phyloP scores from a whole-genome alignment of 2,113 vertebrate genomes.

The Microtus ochrogaster region DNA sequence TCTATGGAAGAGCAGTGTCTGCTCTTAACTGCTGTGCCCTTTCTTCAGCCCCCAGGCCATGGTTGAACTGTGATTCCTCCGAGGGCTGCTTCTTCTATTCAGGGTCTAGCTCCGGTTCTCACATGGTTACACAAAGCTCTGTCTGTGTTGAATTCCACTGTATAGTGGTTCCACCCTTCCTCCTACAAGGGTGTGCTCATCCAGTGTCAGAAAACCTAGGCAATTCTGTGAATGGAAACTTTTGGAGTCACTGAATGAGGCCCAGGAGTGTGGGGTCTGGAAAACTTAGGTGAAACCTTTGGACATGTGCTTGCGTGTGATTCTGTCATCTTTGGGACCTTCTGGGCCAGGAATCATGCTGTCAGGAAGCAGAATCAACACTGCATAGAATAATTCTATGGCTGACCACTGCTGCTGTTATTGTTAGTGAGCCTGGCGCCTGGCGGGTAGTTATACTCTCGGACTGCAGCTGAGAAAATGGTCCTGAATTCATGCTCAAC shows the following conservation, averaged over 20 bases:
- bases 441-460: rapidly evolving
- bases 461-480: neutral
- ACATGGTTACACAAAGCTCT: neutral
- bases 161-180: neutral
- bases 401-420: too few species aligned
- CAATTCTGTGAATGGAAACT: neutral
- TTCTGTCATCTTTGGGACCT: neutral
- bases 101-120: neutral
- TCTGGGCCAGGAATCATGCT: neutral
- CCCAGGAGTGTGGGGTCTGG: rapidly evolving
- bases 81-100: neutral
- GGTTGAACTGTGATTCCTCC: neutral
- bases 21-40: neutral
- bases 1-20: neutral
- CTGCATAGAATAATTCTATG: neutral
- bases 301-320: neutral
- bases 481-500: neutral
- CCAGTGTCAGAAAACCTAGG: too few species aligned
- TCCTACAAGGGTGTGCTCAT: rapidly evolving
- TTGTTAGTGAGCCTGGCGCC: neutral
- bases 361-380: neutral
- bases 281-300: neutral
- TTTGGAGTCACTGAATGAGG: neutral
- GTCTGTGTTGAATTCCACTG: neutral
- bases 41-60: neutral